Evolutionary conservation across 1,140 invertebrate species (phyloP).

Genomic region (Hycleus phaleratus): DNA sequence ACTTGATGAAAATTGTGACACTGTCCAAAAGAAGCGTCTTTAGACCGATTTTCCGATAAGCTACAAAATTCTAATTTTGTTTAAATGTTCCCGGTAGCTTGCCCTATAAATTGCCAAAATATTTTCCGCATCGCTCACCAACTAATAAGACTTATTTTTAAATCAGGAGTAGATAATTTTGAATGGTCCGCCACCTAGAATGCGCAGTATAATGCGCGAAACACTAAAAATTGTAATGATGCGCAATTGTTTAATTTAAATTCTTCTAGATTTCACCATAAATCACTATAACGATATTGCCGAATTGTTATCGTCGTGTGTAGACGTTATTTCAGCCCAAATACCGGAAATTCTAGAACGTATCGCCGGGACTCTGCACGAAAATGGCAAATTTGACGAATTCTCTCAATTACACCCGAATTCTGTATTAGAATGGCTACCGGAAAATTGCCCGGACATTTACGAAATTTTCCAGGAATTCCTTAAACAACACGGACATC

Average conservation of each 20-base stretch:
- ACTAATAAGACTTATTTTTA: too few species aligned
- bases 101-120: too few species aligned
- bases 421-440: constrained; percentile 51
- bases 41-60: too few species aligned
- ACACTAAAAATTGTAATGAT: too few species aligned
- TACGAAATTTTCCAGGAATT: constrained; percentile 50
- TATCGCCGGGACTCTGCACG: constrained; percentile 47
- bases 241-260: background rate
- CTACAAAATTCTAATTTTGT: too few species aligned
- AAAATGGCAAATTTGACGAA: constrained; percentile 43
- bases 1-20: too few species aligned
- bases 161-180: too few species aligned
- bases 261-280: constrained; percentile 46
- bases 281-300: constrained; percentile 57
- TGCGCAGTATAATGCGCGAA: too few species aligned
- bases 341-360: constrained; percentile 49
- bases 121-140: too few species aligned
- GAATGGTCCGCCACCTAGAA: too few species aligned
- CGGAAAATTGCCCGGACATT: constrained; percentile 45
- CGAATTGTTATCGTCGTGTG: constrained; percentile 54
- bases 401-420: constrained; percentile 48
- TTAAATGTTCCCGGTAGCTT: too few species aligned
- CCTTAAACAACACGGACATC: constrained; percentile 65
- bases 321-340: constrained; percentile 61
- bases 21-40: too few species aligned